These are phyloP conservation scores for Callosobruchus maculatus DNA, from an alignment of 2,888 invertebrate genomes.

Conservation along the genomic window DNA sequence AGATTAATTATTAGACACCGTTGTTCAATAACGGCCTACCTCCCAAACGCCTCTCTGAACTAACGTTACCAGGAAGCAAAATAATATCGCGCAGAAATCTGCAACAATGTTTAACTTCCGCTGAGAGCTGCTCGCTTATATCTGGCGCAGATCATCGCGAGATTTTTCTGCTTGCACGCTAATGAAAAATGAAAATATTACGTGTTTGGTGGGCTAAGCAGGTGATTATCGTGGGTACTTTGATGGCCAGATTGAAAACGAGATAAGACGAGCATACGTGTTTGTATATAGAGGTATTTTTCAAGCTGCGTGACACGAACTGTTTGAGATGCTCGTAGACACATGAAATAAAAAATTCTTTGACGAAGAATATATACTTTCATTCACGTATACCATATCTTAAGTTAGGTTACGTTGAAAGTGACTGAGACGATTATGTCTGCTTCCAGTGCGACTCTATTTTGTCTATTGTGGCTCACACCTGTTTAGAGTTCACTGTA, in stretches of 20 bases:
- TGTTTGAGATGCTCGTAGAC: no score
- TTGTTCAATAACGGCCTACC: not conserved
- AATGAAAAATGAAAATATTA: not conserved
- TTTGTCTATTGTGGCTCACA: no score
- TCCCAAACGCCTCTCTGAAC: not conserved
- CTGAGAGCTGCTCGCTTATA: not conserved
- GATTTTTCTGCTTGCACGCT: not conserved
- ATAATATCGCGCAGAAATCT: not conserved
- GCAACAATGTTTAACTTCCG: not conserved
- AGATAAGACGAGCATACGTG: not conserved
- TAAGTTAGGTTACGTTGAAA: no score
- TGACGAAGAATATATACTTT: no score
- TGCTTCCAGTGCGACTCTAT: no score
- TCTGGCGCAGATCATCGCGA: not conserved
- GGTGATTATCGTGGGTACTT: not conserved
- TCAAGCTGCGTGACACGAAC: not conserved
- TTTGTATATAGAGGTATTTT: not conserved
- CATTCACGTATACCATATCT: no score
- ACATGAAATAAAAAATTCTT: no score
- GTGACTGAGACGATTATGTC: no score
- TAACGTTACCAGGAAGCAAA: not conserved
- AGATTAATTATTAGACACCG: not conserved
- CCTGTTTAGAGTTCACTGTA: no score
- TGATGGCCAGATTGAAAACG: not conserved
- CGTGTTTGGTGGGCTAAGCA: not conserved